These are phyloP conservation scores for Drosophila kikkawai DNA, from an alignment of 1,140 invertebrate species.

Conservation along the genomic window DNA sequence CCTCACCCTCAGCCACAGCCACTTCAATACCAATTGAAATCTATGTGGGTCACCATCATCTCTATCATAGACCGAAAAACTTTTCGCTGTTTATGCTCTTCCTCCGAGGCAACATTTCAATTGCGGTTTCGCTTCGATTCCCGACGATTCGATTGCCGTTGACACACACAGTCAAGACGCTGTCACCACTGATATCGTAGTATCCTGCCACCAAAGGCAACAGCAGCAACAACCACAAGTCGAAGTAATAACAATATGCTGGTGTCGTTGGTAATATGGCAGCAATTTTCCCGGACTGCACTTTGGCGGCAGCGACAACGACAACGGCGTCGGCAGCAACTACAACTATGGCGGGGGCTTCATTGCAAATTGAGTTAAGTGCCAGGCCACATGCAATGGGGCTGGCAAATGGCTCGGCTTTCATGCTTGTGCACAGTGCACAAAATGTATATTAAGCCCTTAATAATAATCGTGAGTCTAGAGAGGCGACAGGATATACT, in stretches of 20 bases:
- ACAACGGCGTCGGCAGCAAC: constrained; percentile 25
- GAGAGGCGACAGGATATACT: not conserved
- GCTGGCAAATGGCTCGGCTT: constrained; percentile 53
- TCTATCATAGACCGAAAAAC: constrained; percentile 48
- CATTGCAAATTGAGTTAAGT: constrained; percentile 80
- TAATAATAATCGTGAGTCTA: not conserved
- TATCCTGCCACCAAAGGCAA: constrained; percentile 22
- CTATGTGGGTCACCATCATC: constrained; percentile 63
- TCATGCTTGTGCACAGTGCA: constrained; percentile 17
- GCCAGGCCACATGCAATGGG: constrained; percentile 69
- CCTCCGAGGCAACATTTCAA: constrained; percentile 69
- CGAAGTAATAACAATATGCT: constrained; percentile 73
- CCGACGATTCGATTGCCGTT: constrained; percentile 70
- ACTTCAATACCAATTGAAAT: constrained; percentile 57
- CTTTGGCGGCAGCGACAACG: constrained; percentile 44
- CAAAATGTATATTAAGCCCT: constrained; percentile 14
- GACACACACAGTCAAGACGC: constrained; percentile 69
- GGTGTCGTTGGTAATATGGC: constrained; percentile 77
- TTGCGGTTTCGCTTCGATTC: constrained; percentile 62
- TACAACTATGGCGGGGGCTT: constrained; percentile 41
- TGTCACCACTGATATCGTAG: constrained; percentile 47
- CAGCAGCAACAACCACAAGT: constrained; percentile 43
- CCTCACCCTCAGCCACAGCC: not conserved
- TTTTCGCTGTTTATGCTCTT: constrained; percentile 34
- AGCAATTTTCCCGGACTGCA: constrained; percentile 76